Conservation (phyloP, 2,113 vertebrate genomes). For the Corvus moneduloides region DNA sequence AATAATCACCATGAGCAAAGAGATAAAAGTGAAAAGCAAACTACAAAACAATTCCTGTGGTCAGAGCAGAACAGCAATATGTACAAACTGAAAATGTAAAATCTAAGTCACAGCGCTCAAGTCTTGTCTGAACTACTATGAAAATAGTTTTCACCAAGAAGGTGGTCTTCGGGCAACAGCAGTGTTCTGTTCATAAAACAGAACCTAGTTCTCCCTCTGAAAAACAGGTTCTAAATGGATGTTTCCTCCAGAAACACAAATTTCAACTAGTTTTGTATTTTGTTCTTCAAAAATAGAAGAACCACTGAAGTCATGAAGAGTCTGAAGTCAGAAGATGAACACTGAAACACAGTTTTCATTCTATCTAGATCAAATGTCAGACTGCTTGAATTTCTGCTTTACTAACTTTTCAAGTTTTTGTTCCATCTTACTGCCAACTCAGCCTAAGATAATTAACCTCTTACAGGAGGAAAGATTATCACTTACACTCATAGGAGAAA, state of each 20-base stretch:
- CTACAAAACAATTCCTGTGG: background rate
- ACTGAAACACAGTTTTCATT: background rate
- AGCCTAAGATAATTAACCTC: background rate
- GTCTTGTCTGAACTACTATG: background rate
- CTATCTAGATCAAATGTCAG: background rate
- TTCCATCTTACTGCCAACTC: background rate
- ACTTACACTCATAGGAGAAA: background rate
- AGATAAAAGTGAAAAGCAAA: constrained; percentile 44
- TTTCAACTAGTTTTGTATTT: background rate
- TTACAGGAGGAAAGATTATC: background rate
- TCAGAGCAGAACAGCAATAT: background rate
- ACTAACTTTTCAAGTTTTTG: background rate
- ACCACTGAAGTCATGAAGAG: background rate
- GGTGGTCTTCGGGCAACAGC: background rate
- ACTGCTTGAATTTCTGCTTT: background rate
- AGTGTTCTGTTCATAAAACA: background rate
- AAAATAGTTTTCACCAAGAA: background rate
- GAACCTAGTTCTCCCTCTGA: background rate
- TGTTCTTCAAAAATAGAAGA: background rate
- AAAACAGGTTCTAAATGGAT: background rate
- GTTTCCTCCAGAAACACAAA: background rate
- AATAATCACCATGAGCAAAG: background rate
- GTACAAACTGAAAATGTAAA: background rate
- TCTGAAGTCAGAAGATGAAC: background rate
- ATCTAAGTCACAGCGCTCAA: background rate